phyloP scores from a whole-genome alignment of 2,113 vertebrate genomes.

The Pollimyrus isidori region DNA sequence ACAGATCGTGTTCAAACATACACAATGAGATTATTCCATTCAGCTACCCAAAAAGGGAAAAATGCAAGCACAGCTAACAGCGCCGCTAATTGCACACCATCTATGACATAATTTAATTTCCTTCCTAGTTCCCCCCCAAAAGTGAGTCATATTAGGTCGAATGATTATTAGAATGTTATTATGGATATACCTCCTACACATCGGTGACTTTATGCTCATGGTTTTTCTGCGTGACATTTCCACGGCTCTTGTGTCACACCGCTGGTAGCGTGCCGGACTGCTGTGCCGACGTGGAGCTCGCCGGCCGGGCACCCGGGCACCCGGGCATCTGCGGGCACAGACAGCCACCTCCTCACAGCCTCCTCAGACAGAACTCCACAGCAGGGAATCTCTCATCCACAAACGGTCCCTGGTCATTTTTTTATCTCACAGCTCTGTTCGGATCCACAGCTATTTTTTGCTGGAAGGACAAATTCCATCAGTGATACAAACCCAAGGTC shows the following conservation, averaged over 20 bases:
- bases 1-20: constrained; percentile 3
- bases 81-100: not conserved
- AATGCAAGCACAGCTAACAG: not conserved
- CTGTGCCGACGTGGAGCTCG: not conserved
- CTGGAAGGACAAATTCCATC: not conserved
- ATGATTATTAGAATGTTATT: not conserved
- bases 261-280: not conserved
- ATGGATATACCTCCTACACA: not conserved
- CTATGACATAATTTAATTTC: not conserved
- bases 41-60: not conserved
- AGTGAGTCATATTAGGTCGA: not conserved
- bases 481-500: not conserved
- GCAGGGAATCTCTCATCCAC: not conserved
- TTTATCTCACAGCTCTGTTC: not conserved
- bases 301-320: not conserved
- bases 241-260: not conserved
- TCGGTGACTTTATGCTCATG: not conserved
- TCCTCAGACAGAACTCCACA: not conserved
- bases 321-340: not conserved
- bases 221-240: not conserved
- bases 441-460: not conserved
- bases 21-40: constrained; percentile 9
- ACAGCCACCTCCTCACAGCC: not conserved
- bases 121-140: not conserved
- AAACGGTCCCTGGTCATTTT: not conserved